Conservation (phyloP, 2,113 vertebrate species). For the Engraulis encrasicolus region DNA sequence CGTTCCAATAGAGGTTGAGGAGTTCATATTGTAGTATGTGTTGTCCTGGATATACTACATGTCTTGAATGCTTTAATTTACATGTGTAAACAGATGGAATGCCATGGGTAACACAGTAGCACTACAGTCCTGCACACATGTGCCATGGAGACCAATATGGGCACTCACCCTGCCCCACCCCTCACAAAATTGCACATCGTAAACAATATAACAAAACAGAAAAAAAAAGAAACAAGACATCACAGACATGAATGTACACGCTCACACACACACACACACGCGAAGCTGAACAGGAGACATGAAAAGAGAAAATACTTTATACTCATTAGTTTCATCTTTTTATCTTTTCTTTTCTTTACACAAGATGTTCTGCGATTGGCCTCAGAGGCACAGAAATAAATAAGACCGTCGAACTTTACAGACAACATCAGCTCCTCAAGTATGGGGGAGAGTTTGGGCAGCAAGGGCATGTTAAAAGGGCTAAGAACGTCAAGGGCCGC, state of each 20-base stretch:
- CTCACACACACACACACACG: conserved; percentile 59
- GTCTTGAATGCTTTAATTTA: neutral
- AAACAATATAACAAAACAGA: conserved; percentile 40
- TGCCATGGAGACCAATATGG: neutral
- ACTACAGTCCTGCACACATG: neutral
- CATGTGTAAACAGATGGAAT: neutral
- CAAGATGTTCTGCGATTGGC: conserved; percentile 53
- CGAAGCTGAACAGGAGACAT: conserved; percentile 4
- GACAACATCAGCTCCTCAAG: neutral
- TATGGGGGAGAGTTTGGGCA: neutral
- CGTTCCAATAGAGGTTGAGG: neutral
- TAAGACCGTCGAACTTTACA: conserved; percentile 48
- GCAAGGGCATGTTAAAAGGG: neutral
- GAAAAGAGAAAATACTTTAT: conserved; percentile 34
- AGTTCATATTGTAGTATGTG: neutral
- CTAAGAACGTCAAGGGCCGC: too few species aligned
- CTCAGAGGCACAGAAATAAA: conserved; percentile 74
- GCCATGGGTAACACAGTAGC: neutral
- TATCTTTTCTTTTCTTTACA: conserved; percentile 38
- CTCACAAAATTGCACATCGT: neutral
- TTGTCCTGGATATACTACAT: neutral
- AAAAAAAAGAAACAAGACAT: conserved; percentile 57
- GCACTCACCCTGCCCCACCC: neutral
- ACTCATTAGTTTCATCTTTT: too few species aligned
- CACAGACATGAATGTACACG: conserved; percentile 56